These are phyloP conservation scores for Caenorhabditis latens DNA, from an alignment of 1,140 invertebrate species.

Conservation along the genomic window DNA sequence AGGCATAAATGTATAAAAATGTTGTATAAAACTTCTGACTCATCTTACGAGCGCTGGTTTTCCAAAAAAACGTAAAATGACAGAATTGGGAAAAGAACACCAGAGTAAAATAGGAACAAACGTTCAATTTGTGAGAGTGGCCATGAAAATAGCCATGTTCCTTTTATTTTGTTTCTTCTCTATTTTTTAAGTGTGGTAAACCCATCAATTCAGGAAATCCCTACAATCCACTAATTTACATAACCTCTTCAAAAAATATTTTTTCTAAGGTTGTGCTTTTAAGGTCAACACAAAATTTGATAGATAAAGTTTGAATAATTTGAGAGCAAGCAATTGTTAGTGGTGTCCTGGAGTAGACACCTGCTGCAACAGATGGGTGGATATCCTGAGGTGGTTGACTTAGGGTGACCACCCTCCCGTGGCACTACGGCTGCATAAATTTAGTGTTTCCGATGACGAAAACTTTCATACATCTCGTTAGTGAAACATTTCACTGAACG, in stretches of 20 bases:
- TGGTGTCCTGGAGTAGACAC: not conserved
- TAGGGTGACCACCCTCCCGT: not conserved
- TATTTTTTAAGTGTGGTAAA: not conserved
- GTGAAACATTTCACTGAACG: not conserved
- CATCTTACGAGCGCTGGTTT: not conserved
- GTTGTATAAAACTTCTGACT: conserved; percentile 29
- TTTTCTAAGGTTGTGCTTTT: too few relatives aligned
- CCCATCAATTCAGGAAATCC: too few relatives aligned
- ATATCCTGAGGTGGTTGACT: conserved; percentile 17
- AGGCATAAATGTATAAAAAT: not conserved
- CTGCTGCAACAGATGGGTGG: conserved; percentile 30
- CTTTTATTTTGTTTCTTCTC: not conserved
- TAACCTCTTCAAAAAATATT: too few relatives aligned
- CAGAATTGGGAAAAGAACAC: not conserved
- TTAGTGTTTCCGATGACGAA: conserved; percentile 14
- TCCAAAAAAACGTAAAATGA: not conserved
- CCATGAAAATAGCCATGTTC: conserved; percentile 12
- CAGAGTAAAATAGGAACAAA: not conserved
- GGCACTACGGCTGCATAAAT: conserved; percentile 37
- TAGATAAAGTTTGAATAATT: conserved; percentile 7
- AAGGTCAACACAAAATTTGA: too few relatives aligned
- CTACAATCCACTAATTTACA: too few relatives aligned
- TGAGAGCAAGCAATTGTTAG: not conserved
- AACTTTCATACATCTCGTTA: conserved; percentile 41
- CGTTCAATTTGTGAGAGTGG: conserved; percentile 41